Percentiles rank a stretch among this genome's conserved stretches.
phyloP scores from a whole-genome alignment of 2,888 invertebrate species.

The Leptothorax acervorum region DNA sequence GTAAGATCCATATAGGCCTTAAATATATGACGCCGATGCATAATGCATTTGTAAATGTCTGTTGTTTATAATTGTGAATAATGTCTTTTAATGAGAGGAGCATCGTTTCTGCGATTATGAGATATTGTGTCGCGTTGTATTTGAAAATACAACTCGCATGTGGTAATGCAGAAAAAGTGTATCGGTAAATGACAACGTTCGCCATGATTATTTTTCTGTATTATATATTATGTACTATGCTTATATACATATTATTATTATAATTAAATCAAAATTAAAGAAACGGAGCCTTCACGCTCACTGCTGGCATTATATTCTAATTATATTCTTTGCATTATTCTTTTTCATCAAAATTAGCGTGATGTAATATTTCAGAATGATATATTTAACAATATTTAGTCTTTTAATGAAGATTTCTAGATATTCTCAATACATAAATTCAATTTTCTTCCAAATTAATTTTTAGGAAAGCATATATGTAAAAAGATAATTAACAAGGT shows the following conservation, averaged over 20 bases:
- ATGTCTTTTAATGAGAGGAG: constrained; percentile 26
- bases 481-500: neutral
- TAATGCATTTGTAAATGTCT: constrained; percentile 60
- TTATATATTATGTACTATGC: constrained; percentile 70
- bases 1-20: constrained; percentile 59
- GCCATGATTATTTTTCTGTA: constrained; percentile 69
- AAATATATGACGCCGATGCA: constrained; percentile 41
- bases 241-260: constrained; percentile 49
- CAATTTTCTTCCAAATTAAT: neutral
- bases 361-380: neutral
- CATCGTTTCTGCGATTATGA: constrained; percentile 29
- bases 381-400: neutral
- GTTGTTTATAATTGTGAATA: constrained; percentile 55
- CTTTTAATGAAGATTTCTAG: neutral
- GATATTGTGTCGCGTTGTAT: constrained; percentile 54
- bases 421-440: neutral
- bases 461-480: neutral
- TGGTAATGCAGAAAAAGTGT: constrained; percentile 39
- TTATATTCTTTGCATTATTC: neutral
- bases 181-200: constrained; percentile 48
- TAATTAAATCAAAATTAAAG: constrained; percentile 68
- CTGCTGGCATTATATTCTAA: neutral
- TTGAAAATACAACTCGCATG: constrained; percentile 57
- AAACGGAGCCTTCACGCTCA: constrained; percentile 22
- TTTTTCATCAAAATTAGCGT: neutral